phyloP scores from a whole-genome alignment of 2,888 invertebrate species.

The Parthenolecanium corni region DNA sequence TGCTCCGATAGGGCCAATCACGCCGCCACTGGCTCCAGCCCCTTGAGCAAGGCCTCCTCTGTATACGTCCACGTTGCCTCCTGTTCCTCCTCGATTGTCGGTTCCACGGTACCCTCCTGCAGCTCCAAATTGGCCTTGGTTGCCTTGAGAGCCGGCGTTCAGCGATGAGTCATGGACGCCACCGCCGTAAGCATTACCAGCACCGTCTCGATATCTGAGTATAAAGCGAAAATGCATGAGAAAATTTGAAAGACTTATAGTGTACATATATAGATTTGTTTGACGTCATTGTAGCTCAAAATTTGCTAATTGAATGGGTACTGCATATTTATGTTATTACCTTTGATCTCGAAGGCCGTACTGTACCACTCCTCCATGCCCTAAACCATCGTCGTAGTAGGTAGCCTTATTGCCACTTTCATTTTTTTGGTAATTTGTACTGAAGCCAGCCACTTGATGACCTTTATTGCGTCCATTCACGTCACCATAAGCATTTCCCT shows the following conservation, averaged over 20 bases:
- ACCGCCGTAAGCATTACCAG: slow-evolving; percentile 34
- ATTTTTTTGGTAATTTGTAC: slow-evolving; percentile 58
- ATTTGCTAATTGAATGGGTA: too few species aligned
- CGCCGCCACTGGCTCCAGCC: slow-evolving; percentile 28
- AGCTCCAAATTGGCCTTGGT: slow-evolving; percentile 33
- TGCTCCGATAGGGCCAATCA: background rate
- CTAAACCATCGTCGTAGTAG: slow-evolving; percentile 51
- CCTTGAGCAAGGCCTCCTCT: slow-evolving; percentile 31
- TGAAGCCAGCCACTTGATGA: slow-evolving; percentile 56
- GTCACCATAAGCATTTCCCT: slow-evolving; percentile 33
- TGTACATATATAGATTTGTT: too few species aligned
- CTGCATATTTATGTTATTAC: too few species aligned
- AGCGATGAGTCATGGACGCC: slow-evolving; percentile 34
- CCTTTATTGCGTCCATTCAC: slow-evolving; percentile 49
- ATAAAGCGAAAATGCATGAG: too few species aligned
- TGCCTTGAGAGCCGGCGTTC: slow-evolving; percentile 33
- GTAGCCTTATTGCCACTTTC: slow-evolving; percentile 57
- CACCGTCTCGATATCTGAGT: slow-evolving; percentile 33
- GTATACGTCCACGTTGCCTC: slow-evolving; percentile 30
- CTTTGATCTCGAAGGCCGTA: slow-evolving; percentile 34
- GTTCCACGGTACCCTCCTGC: slow-evolving; percentile 32
- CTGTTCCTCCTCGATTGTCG: slow-evolving; percentile 31
- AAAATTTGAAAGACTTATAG: too few species aligned
- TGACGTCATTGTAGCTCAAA: too few species aligned
- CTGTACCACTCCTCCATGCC: slow-evolving; percentile 38